Evolutionary conservation across 1,140 invertebrate genomes (phyloP).

Genomic region (Panagrolaimus sp.): DNA sequence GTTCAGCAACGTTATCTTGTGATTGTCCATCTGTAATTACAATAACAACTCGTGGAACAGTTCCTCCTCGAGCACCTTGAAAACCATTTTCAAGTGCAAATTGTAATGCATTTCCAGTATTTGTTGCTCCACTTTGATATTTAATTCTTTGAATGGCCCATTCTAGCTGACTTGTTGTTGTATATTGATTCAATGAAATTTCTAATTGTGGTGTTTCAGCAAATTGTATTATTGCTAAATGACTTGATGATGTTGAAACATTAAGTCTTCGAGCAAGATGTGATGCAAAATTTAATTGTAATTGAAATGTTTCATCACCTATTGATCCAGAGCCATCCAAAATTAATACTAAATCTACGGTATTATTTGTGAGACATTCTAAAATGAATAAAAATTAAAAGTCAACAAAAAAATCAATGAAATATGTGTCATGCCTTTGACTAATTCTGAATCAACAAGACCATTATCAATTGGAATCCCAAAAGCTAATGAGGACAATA

Average conservation of each 20-base stretch:
- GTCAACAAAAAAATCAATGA: conserved; percentile 14
- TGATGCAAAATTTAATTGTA: conserved; percentile 48
- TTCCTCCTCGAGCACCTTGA: conserved; percentile 49
- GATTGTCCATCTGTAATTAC: conserved; percentile 58
- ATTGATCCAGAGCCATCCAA: conserved; percentile 56
- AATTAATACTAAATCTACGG: conserved; percentile 53
- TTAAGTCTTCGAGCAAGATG: conserved; percentile 50
- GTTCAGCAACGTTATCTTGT: conserved; percentile 54
- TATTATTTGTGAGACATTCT: conserved; percentile 53
- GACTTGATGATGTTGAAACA: conserved; percentile 42
- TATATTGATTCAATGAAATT: conserved; percentile 51
- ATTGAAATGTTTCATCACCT: conserved; percentile 54
- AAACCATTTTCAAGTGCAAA: conserved; percentile 54
- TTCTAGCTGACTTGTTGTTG: conserved; percentile 50
- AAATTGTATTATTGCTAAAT: conserved; percentile 53
- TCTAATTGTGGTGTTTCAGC: conserved; percentile 52
- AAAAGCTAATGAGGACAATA: background rate
- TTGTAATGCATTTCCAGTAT: conserved; percentile 50
- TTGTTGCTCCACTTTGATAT: conserved; percentile 52
- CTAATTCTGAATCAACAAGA: conserved; percentile 52
- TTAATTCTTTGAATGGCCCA: conserved; percentile 51
- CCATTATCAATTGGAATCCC: conserved; percentile 53
- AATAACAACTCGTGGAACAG: conserved; percentile 53
- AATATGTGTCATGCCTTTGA: conserved; percentile 39
- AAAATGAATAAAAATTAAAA: conserved; percentile 8